Percentiles rank a stretch among this genome's conserved stretches.
Evolutionary conservation across 2,113 vertebrate genomes (phyloP).

Genomic region (Psittacara wagleri): DNA sequence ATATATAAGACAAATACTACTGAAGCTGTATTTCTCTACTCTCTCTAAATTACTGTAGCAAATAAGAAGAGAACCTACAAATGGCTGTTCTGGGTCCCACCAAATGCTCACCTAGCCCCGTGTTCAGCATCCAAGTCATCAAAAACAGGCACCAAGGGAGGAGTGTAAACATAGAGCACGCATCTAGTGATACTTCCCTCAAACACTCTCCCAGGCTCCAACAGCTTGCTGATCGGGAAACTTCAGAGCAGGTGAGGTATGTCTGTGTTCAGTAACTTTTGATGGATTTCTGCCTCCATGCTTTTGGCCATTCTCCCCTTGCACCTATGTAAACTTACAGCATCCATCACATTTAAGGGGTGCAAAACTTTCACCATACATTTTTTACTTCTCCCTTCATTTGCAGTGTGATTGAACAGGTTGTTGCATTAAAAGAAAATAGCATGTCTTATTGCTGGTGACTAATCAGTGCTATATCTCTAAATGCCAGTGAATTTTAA

Average conservation of each 20-base stretch:
- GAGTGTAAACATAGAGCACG: neutral
- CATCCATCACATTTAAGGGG: accelerated
- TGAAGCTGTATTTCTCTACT: neutral
- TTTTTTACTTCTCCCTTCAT: neutral
- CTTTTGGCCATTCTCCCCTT: neutral
- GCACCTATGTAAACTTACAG: neutral
- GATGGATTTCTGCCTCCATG: neutral
- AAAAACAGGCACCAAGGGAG: neutral
- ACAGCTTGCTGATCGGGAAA: neutral
- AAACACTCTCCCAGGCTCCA: neutral
- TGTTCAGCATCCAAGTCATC: neutral
- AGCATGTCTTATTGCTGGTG: accelerated
- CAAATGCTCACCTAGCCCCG: neutral
- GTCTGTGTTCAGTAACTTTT: neutral
- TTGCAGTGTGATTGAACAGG: neutral
- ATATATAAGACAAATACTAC: neutral
- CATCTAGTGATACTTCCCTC: neutral
- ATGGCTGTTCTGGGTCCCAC: neutral
- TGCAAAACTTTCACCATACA: accelerated
- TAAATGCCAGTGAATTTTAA: neutral
- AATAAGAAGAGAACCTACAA: neutral
- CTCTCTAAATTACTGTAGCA: neutral
- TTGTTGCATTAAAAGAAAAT: neutral
- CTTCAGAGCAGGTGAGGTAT: neutral
- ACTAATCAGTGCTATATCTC: neutral